Conservation (phyloP, 2,797 vertebrate species). For the Streptopelia turtur region DNA sequence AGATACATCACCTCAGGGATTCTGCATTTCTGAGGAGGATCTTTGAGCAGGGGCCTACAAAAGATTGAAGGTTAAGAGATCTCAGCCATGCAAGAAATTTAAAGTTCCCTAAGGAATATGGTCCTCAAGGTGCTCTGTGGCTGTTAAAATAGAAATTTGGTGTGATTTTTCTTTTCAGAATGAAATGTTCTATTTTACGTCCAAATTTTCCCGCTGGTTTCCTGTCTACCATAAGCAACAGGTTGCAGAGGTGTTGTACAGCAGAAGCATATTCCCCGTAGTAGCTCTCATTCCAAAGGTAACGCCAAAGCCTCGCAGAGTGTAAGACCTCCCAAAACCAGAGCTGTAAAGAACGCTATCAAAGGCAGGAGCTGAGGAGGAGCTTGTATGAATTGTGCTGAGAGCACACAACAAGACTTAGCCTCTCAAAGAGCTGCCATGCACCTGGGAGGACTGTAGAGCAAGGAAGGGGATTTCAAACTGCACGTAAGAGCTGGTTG, state of each 20-base stretch:
- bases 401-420: neutral
- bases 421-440: neutral
- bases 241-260: neutral
- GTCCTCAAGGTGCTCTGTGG: neutral
- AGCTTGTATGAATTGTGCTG: neutral
- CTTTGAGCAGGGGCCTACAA: neutral
- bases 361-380: neutral
- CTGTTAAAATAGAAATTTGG: neutral
- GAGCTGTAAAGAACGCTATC: neutral
- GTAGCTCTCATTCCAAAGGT: neutral
- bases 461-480: neutral
- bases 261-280: neutral
- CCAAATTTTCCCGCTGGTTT: neutral
- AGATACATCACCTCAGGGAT: slow-evolving; percentile 50
- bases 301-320: neutral
- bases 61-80: neutral
- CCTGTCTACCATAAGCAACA: neutral
- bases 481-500: neutral
- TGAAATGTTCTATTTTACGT: neutral
- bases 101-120: neutral
- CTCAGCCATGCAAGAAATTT: neutral
- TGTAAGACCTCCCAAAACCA: neutral
- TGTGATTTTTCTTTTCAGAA: neutral
- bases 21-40: neutral
- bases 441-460: neutral